Evolutionary conservation across 2,888 invertebrate species (phyloP), one percentile per base, ranked within the genome.

Genomic region (Epistrophe eligans): DNA sequence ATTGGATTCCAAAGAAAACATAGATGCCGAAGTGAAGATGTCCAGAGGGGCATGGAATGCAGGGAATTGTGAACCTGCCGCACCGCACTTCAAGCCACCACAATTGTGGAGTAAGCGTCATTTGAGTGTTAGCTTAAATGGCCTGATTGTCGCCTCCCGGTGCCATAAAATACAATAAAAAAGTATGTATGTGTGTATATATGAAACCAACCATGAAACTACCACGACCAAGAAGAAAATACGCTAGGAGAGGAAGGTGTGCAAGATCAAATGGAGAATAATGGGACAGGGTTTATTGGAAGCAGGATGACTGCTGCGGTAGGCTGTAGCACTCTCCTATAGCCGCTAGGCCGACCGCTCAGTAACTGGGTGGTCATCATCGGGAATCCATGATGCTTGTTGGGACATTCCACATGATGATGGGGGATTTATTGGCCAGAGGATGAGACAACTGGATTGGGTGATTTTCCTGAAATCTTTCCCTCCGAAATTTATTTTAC

Each of bases 1-100:
- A 88, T 89, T 89, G 88, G 84, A 84, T 88, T 88, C 88, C 83
- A 81, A 71, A 71, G 77, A 88, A 88, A 77, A 88, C 66, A 80
- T 76, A 77, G 82, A 87, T 77, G 74, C 62, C 74, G 38, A 28
- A 43, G 45, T 45, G 48, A 28, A 66, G 79, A 72, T 60, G 67
- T 35, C 24, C 62, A 52, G 55, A 40, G 66, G 19, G 32, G 40
- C 15, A 81, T 28, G 40, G 11, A 35, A 32, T 66, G 60, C 8
- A 32, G 8, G 38, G 24, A 19, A 72, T 35, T 45, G 28, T 71
- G 38, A 58, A 15, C 35, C 28, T 4, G 19, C 17, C 40, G 32
- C 67, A 48, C 19, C n/a, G 38, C 64, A 13, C 17, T 40, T 10
- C 15, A 19, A 32, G 45, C 45, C 13, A 66, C 38, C 60, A 55